Conservation (phyloP, 2,113 vertebrate genomes). For the Desmodus rotundus region DNA sequence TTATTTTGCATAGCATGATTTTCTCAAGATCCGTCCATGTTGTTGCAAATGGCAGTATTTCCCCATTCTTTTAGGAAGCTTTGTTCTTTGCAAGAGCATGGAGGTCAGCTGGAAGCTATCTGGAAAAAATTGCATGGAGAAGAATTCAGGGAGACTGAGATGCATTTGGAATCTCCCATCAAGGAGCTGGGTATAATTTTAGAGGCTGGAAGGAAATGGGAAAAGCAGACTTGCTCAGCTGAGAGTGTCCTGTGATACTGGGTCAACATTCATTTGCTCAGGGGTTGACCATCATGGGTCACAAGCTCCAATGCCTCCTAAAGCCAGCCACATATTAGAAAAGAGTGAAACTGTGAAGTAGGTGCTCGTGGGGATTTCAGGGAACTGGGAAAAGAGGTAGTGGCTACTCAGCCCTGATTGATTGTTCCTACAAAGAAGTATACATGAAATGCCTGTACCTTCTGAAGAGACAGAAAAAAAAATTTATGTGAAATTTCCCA, state of each 20-base stretch:
- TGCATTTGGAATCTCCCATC: background rate
- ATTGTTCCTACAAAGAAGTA: background rate
- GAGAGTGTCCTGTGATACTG: background rate
- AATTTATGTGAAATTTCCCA: background rate
- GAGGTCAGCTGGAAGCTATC: conserved; percentile 44
- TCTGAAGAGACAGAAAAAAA: background rate
- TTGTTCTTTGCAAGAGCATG: background rate
- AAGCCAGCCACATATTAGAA: background rate
- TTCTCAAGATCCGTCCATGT: background rate
- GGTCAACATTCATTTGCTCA: background rate
- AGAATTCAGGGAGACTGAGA: background rate
- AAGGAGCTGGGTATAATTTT: background rate
- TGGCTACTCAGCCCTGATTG: too few relatives aligned
- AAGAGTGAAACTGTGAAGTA: background rate
- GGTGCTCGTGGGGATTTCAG: background rate
- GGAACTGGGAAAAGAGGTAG: background rate
- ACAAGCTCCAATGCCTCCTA: background rate
- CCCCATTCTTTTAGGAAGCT: background rate
- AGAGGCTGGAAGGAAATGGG: background rate
- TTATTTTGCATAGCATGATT: background rate
- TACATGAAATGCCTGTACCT: background rate
- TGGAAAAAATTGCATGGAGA: background rate
- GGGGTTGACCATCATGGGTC: background rate
- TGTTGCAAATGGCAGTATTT: background rate
- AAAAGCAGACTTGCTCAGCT: background rate